Evolutionary conservation across 2,797 vertebrate species (phyloP).

Genomic region (Labroides dimidiatus): DNA sequence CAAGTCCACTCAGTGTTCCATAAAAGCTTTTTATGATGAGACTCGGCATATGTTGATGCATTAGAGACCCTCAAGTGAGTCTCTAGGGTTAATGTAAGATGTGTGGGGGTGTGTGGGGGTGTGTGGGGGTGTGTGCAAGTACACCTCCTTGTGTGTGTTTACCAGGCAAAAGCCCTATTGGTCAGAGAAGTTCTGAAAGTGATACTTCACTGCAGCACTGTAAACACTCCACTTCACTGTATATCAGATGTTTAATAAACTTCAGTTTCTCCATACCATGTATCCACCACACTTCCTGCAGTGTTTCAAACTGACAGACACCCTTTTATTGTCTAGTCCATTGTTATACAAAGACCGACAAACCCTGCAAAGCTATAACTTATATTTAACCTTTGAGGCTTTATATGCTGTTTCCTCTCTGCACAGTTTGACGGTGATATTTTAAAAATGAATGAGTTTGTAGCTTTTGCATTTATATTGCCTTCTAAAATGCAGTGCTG

Average conservation of each 20-base stretch:
- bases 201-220: constrained; percentile 26
- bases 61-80: constrained; percentile 11
- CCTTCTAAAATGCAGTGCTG: not conserved
- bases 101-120: not conserved
- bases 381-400: constrained; percentile 24
- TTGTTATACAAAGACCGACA: not conserved
- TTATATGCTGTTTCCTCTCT: too few species aligned
- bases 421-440: too few species aligned
- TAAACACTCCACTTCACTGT: constrained; percentile 46
- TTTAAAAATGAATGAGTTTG: not conserved
- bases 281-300: constrained; percentile 39
- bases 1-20: not conserved
- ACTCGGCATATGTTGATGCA: constrained; percentile 7
- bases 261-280: constrained; percentile 15
- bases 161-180: constrained; percentile 7
- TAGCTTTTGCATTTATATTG: not conserved
- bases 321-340: constrained; percentile 24
- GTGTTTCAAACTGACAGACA: constrained; percentile 48
- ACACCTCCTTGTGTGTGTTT: not conserved
- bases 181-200: constrained; percentile 39
- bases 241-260: constrained; percentile 51
- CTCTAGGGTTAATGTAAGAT: constrained; percentile 12
- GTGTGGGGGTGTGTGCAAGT: not conserved
- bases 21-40: constrained; percentile 3
- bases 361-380: constrained; percentile 14